These are phyloP conservation scores for Perithous albicinctus DNA, from an alignment of 2,888 invertebrate genomes.

Conservation along the genomic window DNA sequence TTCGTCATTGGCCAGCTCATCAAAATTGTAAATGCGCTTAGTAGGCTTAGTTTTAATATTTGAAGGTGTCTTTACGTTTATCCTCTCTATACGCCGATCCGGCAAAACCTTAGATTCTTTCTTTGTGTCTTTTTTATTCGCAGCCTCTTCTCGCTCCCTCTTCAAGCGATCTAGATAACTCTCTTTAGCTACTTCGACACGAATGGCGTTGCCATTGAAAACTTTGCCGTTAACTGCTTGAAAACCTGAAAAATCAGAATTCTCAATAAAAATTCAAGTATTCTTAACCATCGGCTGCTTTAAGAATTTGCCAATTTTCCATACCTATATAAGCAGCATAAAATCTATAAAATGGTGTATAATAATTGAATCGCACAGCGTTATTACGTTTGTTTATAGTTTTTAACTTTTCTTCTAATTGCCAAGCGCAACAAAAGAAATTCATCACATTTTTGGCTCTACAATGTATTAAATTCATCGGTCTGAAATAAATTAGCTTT, in stretches of 20 bases:
- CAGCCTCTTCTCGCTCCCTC: constrained; percentile 69
- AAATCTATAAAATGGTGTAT: too few species aligned
- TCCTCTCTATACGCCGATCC: constrained; percentile 33
- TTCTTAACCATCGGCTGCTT: too few species aligned
- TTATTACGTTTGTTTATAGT: too few species aligned
- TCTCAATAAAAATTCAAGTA: too few species aligned
- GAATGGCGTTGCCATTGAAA: constrained; percentile 64
- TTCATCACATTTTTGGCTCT: too few species aligned
- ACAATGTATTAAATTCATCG: too few species aligned
- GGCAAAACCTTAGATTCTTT: constrained; percentile 8
- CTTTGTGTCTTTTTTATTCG: background rate
- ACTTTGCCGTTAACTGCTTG: constrained; percentile 59
- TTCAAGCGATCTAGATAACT: constrained; percentile 72
- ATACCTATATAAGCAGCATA: too few species aligned
- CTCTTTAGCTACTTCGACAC: constrained; percentile 72
- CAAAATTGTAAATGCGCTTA: constrained; percentile 56
- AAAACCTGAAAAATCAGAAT: constrained; percentile 67
- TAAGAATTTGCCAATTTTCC: too few species aligned
- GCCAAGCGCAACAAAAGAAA: too few species aligned
- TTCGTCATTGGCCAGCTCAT: background rate
- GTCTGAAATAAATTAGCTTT: too few species aligned
- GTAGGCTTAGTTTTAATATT: constrained; percentile 40
- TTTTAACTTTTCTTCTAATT: too few species aligned
- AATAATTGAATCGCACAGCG: too few species aligned
- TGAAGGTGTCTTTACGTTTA: constrained; percentile 52